These are phyloP conservation scores for Chloroceryle amazona DNA, from an alignment of 2,797 vertebrate genomes.

Conservation along the genomic window DNA sequence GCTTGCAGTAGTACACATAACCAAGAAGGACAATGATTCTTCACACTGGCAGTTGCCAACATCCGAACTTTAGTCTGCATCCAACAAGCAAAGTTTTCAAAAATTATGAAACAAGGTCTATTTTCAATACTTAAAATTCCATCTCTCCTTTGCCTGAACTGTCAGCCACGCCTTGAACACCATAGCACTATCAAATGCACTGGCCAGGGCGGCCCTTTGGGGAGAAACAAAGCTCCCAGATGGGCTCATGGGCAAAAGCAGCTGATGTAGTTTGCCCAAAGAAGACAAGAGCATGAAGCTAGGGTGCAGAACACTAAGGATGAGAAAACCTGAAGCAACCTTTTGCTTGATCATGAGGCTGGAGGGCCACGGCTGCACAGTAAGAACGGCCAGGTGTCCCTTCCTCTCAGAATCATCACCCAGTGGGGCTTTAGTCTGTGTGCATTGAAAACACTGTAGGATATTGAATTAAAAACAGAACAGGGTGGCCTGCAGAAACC, in stretches of 20 bases:
- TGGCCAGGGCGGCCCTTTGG: background rate
- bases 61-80: background rate
- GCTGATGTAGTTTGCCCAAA: background rate
- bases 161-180: accelerated
- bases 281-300: accelerated
- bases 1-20: background rate
- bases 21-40: background rate
- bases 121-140: background rate
- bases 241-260: background rate
- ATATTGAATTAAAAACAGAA: background rate
- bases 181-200: background rate
- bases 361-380: background rate
- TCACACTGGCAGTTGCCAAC: background rate
- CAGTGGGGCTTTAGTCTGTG: background rate
- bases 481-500: background rate
- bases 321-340: background rate
- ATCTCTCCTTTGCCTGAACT: background rate
- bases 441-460: accelerated
- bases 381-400: background rate
- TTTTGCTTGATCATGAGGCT: accelerated
- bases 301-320: accelerated
- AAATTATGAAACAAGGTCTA: background rate
- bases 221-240: background rate
- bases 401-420: background rate
- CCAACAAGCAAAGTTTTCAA: background rate